Conservation (phyloP, 2,113 vertebrate genomes). For the Apteryx mantelli region DNA sequence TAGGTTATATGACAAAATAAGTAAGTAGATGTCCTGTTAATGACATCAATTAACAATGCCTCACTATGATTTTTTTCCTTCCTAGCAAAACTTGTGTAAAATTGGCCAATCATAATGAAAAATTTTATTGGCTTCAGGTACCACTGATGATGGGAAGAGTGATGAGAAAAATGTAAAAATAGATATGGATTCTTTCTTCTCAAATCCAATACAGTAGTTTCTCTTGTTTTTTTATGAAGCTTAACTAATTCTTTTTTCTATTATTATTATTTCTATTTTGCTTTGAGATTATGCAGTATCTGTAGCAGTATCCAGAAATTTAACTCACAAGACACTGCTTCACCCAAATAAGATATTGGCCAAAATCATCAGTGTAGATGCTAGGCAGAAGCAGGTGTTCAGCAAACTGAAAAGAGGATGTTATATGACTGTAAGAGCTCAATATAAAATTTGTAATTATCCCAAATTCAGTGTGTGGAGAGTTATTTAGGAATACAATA, state of each 20-base stretch:
- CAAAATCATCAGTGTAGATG: background rate
- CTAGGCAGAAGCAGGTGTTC: background rate
- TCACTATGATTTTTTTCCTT: background rate
- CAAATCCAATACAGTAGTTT: background rate
- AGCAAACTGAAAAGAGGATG: background rate
- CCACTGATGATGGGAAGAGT: background rate
- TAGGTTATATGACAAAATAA: background rate
- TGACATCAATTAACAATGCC: background rate
- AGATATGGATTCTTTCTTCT: background rate
- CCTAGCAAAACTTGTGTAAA: background rate
- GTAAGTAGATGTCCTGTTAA: background rate
- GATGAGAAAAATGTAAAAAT: background rate
- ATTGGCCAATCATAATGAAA: background rate
- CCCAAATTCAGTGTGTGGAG: background rate
- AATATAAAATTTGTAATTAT: background rate
- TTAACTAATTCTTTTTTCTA: background rate
- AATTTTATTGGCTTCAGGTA: background rate
- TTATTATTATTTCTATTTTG: background rate
- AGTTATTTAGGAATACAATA: background rate
- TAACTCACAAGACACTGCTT: background rate
- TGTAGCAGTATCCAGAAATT: background rate
- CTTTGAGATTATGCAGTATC: background rate
- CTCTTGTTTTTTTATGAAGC: background rate
- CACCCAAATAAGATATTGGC: background rate
- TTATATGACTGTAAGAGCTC: background rate